Base-by-base conservation (phyloP, 53 echinoderm and acorn worm species). In the Zoroaster sp. region DNA sequence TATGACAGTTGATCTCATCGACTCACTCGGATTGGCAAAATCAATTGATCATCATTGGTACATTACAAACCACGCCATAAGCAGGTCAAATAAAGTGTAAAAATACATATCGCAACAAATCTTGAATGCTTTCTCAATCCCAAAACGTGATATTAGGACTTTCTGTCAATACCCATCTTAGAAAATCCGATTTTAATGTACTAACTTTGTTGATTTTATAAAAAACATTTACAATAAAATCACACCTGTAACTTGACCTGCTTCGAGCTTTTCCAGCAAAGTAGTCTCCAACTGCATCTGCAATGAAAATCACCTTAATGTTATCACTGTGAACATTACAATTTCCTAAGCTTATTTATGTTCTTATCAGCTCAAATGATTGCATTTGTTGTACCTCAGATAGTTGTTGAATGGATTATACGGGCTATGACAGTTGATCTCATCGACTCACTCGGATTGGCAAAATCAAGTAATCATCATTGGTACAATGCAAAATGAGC, bases 11-110 rank as follows among this genome's bases (percentile, higher is more conserved):
- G 47, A 45, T 89, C 77, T 89, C 89, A 89, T 89, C 36, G 89
- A 89, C 23, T 45, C 69, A 78, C 89, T 89, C 89, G 4, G 77
- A 71, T 78, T 89, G 89, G 89, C 89, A 89, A 79, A 89, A 89
- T 89, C 79, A 69, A 39, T 11, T 33, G 8, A 23, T 67, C 89
- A 89, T 89, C 89, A 89, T 78, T 15, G 89, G 89, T 78, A 83
- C 83, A 82, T 25, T 4, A 15, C 23, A 4, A 8, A 44, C 40
- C 12, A 74, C 5, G n/a, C n/a, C n/a, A n/a, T n/a, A n/a, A n/a
- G n/a, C n/a, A n/a, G n/a, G n/a, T n/a, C n/a, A 69, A 69, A 17
- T 35, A 8, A 66, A 4, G 0, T 28, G 2, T 31, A 25, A 65
- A 65, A 31, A n/a, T 65, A 25, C 31, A 25, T 18, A 25, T 15